Conservation (phyloP, 2,113 vertebrate species). For the Rhabdomys dilectus region DNA sequence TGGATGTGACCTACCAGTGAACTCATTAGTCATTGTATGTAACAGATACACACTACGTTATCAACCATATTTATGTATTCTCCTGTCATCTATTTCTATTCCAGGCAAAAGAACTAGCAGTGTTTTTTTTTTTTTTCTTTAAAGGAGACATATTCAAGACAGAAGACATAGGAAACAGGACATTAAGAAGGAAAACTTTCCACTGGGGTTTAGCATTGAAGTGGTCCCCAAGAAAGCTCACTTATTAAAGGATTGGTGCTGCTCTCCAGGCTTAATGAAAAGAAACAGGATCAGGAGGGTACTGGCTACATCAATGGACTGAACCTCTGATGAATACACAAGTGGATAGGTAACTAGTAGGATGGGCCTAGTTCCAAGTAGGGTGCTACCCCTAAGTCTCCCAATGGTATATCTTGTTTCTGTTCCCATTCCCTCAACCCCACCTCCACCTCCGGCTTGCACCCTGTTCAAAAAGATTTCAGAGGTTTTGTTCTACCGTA, state of each 20-base stretch:
- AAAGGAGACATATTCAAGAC: neutral
- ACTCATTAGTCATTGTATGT: neutral
- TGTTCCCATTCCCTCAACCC: too few relatives aligned
- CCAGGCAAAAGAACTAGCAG: neutral
- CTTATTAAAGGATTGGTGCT: neutral
- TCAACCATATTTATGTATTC: neutral
- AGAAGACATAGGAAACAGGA: neutral
- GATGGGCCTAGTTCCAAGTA: neutral
- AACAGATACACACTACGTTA: conserved; percentile 7
- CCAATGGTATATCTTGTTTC: neutral
- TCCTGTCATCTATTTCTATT: conserved; percentile 36
- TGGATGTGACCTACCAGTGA: neutral
- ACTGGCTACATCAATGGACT: neutral
- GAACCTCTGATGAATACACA: neutral
- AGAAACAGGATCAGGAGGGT: neutral
- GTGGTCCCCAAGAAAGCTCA: neutral
- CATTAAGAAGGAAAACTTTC: neutral
- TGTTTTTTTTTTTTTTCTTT: too few relatives aligned
- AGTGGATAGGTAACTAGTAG: neutral
- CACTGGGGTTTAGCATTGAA: neutral
- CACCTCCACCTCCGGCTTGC: neutral
- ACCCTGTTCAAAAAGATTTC: neutral
- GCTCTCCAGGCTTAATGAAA: neutral
- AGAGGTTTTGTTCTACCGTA: neutral
- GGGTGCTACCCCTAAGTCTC: neutral